phyloP scores from a whole-genome alignment of 2,797 vertebrate genomes.

The Cichlasoma orientale region DNA sequence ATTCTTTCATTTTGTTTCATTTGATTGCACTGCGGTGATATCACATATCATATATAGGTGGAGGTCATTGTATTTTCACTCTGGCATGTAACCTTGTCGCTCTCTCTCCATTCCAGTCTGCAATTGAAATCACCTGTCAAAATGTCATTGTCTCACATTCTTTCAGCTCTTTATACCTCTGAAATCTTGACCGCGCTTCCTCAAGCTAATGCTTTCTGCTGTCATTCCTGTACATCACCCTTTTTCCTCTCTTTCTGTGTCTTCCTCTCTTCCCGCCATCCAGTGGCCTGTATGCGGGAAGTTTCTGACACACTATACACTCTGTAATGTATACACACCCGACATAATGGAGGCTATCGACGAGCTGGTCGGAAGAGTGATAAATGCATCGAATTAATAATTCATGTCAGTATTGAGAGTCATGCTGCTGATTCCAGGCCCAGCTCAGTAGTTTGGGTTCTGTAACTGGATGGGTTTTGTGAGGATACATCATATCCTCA shows the following conservation, averaged over 20 bases:
- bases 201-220: slow-evolving; percentile 41
- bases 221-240: slow-evolving; percentile 64
- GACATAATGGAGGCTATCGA: slow-evolving; percentile 79
- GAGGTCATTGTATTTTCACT: not conserved
- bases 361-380: slow-evolving; percentile 71
- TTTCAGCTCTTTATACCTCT: not conserved
- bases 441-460: slow-evolving; percentile 54
- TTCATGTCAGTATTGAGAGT: slow-evolving; percentile 71
- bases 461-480: slow-evolving; percentile 10
- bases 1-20: fast-evolving
- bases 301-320: slow-evolving; percentile 80
- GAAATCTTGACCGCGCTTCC: slow-evolving; percentile 22
- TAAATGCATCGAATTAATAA: slow-evolving; percentile 79
- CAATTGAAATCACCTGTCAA: slow-evolving; percentile 15
- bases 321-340: slow-evolving; percentile 80
- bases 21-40: not conserved
- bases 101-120: not conserved
- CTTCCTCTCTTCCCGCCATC: slow-evolving; percentile 71
- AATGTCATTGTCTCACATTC: not conserved
- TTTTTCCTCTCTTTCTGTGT: slow-evolving; percentile 28
- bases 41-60: not conserved
- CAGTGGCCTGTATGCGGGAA: slow-evolving; percentile 71
- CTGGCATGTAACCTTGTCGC: not conserved
- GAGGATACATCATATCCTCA: not conserved
- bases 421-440: slow-evolving; percentile 34